Base-by-base conservation (phyloP, 2,113 vertebrate genomes). In the Syrrhaptes paradoxus region DNA sequence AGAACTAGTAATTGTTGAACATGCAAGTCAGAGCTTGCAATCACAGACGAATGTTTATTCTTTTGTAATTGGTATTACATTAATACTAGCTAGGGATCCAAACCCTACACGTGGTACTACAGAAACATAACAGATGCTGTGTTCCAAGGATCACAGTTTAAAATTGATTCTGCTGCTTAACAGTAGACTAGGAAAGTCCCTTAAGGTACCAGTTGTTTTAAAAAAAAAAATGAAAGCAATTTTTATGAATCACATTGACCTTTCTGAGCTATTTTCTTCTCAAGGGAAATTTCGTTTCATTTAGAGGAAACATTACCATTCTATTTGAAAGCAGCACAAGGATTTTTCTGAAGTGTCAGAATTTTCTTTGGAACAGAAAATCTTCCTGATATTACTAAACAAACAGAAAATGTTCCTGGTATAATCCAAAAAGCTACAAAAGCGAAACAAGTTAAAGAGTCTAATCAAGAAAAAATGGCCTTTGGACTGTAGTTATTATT, bases 221-320 rank as follows among this genome's bases (percentile, higher is more conserved):
- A 14, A 61, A 70, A 66, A 36, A 68, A 66, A 81, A 66, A 58
- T 4, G 1, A 80, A 92, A 84, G 41, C 26, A 6, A 22, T 66
- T 95, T 86, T 95, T 92, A 92, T 48, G 80, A 90, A 77, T 87
- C 43, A n/a, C 58, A 26, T 77, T 88, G 72, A 93, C 93, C 65
- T 90, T 89, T 72, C 52, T 49, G 38, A 93, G 79, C 51, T 90
- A 11, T 80, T 74, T 71, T 52, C 52, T 92, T 87, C 80, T 92
- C 89, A 14, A 66, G 92, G 88, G 90, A 86, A 88, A 92, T 94
- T 62, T 90, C 24, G 36, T 83, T 95, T 88, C 46, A 48, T 71
- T 90, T 73, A 71, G 29, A 90, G 58, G 94, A 92, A 92, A 91
- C 8, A 4, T 92, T 90, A 76, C 49, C 3, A 0, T 62, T 49